These are phyloP conservation scores for Gymnocypris eckloni DNA, from an alignment of 2,797 vertebrate species.

Conservation along the genomic window DNA sequence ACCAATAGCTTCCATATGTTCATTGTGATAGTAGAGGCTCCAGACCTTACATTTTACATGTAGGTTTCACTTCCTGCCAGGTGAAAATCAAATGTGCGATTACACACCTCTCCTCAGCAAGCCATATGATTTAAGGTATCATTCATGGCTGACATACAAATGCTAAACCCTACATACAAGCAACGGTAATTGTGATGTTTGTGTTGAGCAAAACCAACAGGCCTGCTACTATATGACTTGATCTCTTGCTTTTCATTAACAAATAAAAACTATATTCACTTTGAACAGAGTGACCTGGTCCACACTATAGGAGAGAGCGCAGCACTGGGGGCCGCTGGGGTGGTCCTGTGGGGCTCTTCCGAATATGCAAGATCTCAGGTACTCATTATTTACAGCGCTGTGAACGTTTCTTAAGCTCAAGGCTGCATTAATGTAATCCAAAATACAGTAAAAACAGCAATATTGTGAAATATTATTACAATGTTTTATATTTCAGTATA, in stretches of 20 bases:
- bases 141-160: neutral
- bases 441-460: neutral
- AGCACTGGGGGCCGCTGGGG: conserved; percentile 82
- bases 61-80: neutral
- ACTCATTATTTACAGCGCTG: neutral
- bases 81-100: neutral
- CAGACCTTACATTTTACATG: neutral
- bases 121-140: neutral
- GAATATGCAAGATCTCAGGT: conserved; percentile 80
- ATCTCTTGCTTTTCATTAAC: neutral
- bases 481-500: neutral
- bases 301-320: conserved; percentile 89
- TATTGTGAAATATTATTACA: neutral
- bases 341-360: conserved; percentile 89
- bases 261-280: neutral
- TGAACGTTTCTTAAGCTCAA: neutral
- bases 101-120: neutral
- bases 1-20: conserved; percentile 42
- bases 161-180: neutral
- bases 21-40: conserved; percentile 17
- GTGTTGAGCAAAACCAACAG: neutral
- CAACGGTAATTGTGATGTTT: neutral
- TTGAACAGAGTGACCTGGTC: conserved; percentile 84
- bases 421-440: neutral
- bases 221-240: neutral